Evolutionary conservation across 2,888 invertebrate genomes (phyloP).

Genomic region (Crossocerus cetratus): DNA sequence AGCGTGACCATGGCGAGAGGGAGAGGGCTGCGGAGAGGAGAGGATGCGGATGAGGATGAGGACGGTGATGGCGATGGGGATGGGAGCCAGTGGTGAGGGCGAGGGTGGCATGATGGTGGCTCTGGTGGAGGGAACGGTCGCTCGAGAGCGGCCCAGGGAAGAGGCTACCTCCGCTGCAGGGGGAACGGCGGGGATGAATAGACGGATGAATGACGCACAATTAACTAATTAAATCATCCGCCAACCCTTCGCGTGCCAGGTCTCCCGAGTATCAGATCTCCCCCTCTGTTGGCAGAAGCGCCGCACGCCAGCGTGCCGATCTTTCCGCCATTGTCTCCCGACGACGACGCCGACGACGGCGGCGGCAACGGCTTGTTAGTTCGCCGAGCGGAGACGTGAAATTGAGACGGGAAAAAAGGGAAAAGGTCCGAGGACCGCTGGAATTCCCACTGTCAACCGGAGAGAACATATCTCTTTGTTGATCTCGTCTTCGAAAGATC

Average conservation of each 20-base stretch:
- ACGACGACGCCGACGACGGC: slow-evolving; percentile 2
- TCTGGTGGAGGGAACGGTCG: slow-evolving; percentile 8
- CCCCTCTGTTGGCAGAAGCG: slow-evolving; percentile 66
- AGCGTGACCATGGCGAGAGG: too few relatives aligned
- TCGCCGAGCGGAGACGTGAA: slow-evolving; percentile 2
- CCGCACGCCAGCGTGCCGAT: slow-evolving; percentile 41
- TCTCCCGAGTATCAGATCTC: slow-evolving; percentile 69
- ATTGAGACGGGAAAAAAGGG: neutral
- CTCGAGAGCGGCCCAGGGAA: too few relatives aligned
- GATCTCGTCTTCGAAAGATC: too few relatives aligned
- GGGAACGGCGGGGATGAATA: slow-evolving; percentile 72
- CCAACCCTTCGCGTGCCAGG: slow-evolving; percentile 68
- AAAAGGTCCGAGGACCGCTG: neutral
- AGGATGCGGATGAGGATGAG: too few relatives aligned
- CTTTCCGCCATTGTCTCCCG: slow-evolving; percentile 64
- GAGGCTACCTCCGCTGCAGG: slow-evolving; percentile 34
- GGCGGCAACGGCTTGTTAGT: neutral
- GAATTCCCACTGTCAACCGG: too few relatives aligned
- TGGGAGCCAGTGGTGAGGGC: too few relatives aligned
- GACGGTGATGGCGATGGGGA: too few relatives aligned
- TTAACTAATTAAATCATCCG: slow-evolving; percentile 77
- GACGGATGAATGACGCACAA: slow-evolving; percentile 77
- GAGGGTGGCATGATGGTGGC: slow-evolving; percentile 46
- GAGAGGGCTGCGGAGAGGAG: too few relatives aligned
- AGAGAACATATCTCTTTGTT: too few relatives aligned